phyloP scores from a whole-genome alignment of 2,797 vertebrate genomes.

The Xenopus petersii region DNA sequence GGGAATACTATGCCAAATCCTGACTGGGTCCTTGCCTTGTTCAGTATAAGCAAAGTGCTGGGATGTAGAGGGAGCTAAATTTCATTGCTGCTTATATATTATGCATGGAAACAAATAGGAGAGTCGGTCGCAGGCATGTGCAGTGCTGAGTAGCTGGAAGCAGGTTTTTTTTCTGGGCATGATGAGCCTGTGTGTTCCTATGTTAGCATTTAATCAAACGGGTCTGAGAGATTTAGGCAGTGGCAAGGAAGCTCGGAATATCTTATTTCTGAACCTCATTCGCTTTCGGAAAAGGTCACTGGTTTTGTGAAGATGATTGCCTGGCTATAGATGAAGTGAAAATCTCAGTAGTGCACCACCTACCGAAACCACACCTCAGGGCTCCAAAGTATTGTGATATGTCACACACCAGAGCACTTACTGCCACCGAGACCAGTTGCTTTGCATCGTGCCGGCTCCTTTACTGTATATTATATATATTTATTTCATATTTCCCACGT shows the following conservation, averaged over 20 bases:
- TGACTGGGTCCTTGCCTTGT: constrained; percentile 3
- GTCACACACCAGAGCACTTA: neutral
- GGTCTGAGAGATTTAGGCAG: constrained; percentile 41
- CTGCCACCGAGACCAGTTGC: neutral
- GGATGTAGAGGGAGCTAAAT: constrained; percentile 56
- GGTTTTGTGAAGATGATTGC: constrained; percentile 30
- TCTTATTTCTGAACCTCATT: constrained; percentile 41
- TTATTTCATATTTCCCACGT: too few relatives aligned
- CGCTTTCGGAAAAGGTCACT: constrained; percentile 50
- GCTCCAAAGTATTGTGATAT: constrained; percentile 6
- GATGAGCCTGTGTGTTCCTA: constrained; percentile 58
- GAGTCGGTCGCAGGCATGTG: constrained; percentile 36
- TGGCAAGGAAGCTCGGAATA: constrained; percentile 47
- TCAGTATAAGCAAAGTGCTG: constrained; percentile 50
- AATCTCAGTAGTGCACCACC: constrained; percentile 41
- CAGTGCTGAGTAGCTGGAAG: constrained; percentile 4
- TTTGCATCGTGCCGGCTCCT: neutral
- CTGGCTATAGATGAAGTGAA: constrained; percentile 40
- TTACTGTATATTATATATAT: neutral
- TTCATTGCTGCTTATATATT: constrained; percentile 59
- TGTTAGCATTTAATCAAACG: constrained; percentile 8
- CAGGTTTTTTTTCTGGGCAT: constrained; percentile 45
- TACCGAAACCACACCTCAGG: constrained; percentile 35
- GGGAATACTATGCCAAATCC: neutral
- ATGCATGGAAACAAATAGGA: constrained; percentile 66